A percentile compares a stretch with the other conserved stretches of the same genome.
These are phyloP conservation scores for Diplolepis rosae DNA, from an alignment of 2,888 invertebrate genomes.

Conservation along the genomic window DNA sequence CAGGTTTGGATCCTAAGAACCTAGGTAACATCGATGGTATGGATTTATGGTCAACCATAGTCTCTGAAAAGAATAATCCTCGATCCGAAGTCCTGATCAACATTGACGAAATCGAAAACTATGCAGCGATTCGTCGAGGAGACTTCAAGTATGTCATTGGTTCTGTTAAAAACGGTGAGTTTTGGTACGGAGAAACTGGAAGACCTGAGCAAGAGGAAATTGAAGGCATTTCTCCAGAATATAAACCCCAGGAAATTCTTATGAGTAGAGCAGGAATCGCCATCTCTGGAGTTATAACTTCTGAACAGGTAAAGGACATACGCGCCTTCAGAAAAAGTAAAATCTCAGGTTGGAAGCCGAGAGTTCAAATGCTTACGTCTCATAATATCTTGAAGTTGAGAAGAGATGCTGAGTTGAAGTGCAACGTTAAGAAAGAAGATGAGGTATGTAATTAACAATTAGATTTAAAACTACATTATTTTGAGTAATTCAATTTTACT, in stretches of 20 bases:
- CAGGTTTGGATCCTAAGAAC: slow-evolving; percentile 71
- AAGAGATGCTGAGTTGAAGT: slow-evolving; percentile 57
- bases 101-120: slow-evolving; percentile 76
- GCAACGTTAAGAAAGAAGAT: slow-evolving; percentile 53
- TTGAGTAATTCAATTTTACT: not conserved
- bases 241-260: slow-evolving; percentile 73
- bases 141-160: slow-evolving; percentile 80
- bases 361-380: slow-evolving; percentile 51
- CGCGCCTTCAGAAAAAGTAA: slow-evolving; percentile 61
- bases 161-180: slow-evolving; percentile 68
- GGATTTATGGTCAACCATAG: slow-evolving; percentile 75
- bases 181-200: slow-evolving; percentile 75
- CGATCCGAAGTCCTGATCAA: slow-evolving; percentile 78
- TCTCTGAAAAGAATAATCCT: slow-evolving; percentile 71
- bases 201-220: slow-evolving; percentile 28
- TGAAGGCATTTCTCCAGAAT: slow-evolving; percentile 65
- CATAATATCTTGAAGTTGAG: slow-evolving; percentile 57
- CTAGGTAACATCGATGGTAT: slow-evolving; percentile 78
- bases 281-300: slow-evolving; percentile 74
- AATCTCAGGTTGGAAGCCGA: slow-evolving; percentile 15
- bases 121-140: slow-evolving; percentile 77
- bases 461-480: not conserved
- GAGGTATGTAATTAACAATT: slow-evolving; percentile 46
- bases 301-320: slow-evolving; percentile 69
- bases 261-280: slow-evolving; percentile 74